These are phyloP conservation scores for Marcusenius ussheri DNA, from an alignment of 2,113 vertebrate genomes.

Conservation along the genomic window DNA sequence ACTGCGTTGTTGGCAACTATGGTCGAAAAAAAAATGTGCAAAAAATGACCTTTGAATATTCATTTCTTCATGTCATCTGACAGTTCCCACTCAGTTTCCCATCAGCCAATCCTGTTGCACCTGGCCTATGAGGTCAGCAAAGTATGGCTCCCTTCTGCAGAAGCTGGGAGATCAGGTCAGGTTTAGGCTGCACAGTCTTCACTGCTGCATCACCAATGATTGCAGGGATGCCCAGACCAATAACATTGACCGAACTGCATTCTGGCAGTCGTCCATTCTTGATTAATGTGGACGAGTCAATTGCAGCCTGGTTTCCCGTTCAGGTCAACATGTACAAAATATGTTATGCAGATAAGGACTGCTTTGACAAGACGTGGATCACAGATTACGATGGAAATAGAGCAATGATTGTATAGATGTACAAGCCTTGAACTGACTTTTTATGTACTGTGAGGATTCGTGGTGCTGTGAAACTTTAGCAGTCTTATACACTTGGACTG, in stretches of 20 bases:
- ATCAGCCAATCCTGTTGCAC: background rate
- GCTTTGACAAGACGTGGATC: background rate
- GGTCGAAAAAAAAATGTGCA: background rate
- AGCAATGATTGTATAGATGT: background rate
- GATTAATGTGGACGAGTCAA: background rate
- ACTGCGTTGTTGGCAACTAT: background rate
- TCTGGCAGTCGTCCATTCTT: background rate
- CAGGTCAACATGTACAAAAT: background rate
- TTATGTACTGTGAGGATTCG: background rate
- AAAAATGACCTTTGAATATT: background rate
- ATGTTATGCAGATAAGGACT: background rate
- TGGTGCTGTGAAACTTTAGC: background rate
- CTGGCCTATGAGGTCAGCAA: background rate
- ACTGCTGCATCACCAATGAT: background rate
- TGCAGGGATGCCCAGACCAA: background rate
- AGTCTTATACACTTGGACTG: background rate
- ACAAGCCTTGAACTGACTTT: background rate
- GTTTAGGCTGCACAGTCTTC: background rate
- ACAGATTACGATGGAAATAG: background rate
- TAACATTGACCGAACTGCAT: background rate
- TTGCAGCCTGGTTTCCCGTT: background rate
- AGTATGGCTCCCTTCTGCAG: background rate
- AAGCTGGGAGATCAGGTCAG: background rate
- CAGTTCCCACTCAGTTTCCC: background rate
- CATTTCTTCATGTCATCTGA: background rate